These are phyloP conservation scores for Tetramorium simillimum DNA, from an alignment of 1,140 invertebrate species.

Conservation along the genomic window DNA sequence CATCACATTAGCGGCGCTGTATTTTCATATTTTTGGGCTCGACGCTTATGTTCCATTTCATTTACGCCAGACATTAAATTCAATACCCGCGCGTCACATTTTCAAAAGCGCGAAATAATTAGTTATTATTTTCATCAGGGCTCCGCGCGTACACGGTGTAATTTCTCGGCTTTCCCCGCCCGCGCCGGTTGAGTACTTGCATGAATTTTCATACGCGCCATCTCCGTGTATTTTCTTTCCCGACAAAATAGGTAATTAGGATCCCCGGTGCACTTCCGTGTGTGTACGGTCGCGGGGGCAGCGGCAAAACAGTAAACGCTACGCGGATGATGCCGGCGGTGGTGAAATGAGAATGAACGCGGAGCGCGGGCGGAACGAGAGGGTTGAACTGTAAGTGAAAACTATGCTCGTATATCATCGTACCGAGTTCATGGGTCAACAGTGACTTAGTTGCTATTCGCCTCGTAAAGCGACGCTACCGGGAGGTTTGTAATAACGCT, in stretches of 20 bases:
- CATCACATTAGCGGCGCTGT: slow-evolving; percentile 15
- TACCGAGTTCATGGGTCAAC: slow-evolving; percentile 72
- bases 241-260: slow-evolving; percentile 58
- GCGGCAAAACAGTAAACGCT: slow-evolving; percentile 35
- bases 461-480: slow-evolving; percentile 71
- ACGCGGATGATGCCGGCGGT: slow-evolving; percentile 23
- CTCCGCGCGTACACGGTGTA: neutral
- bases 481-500: slow-evolving; percentile 56
- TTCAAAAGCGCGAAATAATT: slow-evolving; percentile 39
- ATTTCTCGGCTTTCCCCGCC: neutral
- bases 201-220: slow-evolving; percentile 25
- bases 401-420: slow-evolving; percentile 77
- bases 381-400: slow-evolving; percentile 65
- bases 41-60: neutral
- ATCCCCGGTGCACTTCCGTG: slow-evolving; percentile 11
- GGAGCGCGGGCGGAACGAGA: neutral
- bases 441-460: slow-evolving; percentile 76
- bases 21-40: neutral
- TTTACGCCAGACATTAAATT: slow-evolving; percentile 22
- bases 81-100: neutral
- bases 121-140: slow-evolving; percentile 15
- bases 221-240: slow-evolving; percentile 24
- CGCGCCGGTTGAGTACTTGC: neutral
- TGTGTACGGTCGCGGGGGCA: neutral
- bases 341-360: slow-evolving; percentile 32